A percentile compares a stretch with the other conserved stretches of the same genome.
Evolutionary conservation across 2,113 vertebrate genomes (phyloP).

Genomic region (Eurypyga helias): DNA sequence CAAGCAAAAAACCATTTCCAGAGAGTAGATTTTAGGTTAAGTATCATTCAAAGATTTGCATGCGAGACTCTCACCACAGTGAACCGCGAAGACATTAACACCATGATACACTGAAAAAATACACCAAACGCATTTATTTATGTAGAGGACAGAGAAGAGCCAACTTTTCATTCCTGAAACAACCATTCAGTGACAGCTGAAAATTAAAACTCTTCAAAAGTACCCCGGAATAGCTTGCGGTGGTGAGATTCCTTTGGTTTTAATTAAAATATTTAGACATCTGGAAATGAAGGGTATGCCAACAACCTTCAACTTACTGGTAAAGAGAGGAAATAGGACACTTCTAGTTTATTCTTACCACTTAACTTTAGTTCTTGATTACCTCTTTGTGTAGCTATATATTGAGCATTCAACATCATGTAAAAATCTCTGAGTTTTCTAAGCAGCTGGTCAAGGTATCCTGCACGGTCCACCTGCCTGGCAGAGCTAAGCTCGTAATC

Average conservation of each 20-base stretch:
- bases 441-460: not conserved
- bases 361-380: constrained; percentile 34
- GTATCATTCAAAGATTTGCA: not conserved
- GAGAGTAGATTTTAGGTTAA: not conserved
- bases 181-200: not conserved
- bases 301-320: not conserved
- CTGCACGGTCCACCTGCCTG: not conserved
- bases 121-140: not conserved
- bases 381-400: not conserved
- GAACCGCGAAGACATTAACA: not conserved
- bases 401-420: not conserved
- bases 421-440: not conserved
- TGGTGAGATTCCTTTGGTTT: not conserved
- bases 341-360: not conserved
- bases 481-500: not conserved
- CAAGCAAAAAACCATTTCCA: not conserved
- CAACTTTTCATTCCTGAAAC: not conserved
- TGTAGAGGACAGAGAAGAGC: not conserved
- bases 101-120: not conserved
- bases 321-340: not conserved
- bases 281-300: not conserved
- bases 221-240: not conserved
- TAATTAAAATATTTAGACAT: not conserved
- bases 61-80: not conserved
- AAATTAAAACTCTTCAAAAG: not conserved